Conservation (phyloP, 2,113 vertebrate species). For the Mobula birostris region DNA sequence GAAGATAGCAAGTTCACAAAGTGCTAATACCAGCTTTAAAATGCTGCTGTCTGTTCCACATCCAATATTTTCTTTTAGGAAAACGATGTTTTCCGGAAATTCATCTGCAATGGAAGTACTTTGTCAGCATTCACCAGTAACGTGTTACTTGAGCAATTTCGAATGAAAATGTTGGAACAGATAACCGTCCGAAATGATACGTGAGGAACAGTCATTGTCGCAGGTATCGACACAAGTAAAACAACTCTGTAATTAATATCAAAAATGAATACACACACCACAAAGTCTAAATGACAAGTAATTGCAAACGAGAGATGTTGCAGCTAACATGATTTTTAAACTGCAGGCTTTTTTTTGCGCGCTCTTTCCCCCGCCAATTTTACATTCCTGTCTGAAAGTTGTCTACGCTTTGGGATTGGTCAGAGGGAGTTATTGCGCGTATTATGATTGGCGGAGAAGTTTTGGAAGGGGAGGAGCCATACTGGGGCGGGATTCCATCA, state of each 20-base stretch:
- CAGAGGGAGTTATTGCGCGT: neutral
- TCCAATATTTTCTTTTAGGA: neutral
- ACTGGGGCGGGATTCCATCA: neutral
- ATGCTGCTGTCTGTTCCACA: neutral
- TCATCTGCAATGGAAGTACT: neutral
- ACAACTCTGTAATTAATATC: no score
- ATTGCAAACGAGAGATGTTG: neutral
- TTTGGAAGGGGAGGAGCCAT: neutral
- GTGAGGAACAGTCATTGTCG: neutral
- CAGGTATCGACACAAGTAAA: no score
- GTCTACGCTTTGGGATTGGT: neutral
- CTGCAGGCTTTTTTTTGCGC: neutral
- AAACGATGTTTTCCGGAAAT: neutral
- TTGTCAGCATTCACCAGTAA: neutral
- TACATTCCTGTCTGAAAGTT: neutral
- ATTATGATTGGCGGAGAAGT: neutral
- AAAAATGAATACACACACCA: no score
- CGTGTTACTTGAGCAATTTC: neutral
- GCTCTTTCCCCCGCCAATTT: conserved; percentile 31
- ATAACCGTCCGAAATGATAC: neutral
- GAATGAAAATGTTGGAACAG: no score
- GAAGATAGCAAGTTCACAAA: neutral
- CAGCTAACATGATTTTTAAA: neutral
- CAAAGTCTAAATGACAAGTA: no score
- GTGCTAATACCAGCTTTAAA: neutral